These are phyloP conservation scores for Natator depressus DNA, from an alignment of 2,113 vertebrate genomes.

Conservation along the genomic window DNA sequence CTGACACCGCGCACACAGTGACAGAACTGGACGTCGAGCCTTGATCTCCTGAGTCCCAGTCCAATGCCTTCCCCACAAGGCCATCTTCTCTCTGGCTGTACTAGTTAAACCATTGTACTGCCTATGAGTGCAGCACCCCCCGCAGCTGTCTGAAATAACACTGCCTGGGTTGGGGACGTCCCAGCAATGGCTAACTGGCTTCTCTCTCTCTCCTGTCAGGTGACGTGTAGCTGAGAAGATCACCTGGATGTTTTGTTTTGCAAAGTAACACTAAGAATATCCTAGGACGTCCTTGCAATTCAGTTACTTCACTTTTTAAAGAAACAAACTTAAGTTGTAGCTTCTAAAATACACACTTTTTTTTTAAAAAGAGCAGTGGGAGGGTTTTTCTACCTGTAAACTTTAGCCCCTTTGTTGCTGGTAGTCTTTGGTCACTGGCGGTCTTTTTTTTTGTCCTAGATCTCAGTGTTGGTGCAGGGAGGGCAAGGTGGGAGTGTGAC, in stretches of 20 bases:
- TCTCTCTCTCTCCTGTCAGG: conserved; percentile 28
- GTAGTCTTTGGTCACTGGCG: conserved; percentile 45
- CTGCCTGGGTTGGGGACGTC: background rate
- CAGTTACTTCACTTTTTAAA: conserved; percentile 51
- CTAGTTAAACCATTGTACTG: background rate
- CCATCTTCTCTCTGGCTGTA: too few species aligned
- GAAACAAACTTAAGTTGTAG: conserved; percentile 33
- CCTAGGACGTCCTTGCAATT: conserved; percentile 26
- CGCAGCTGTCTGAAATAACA: background rate
- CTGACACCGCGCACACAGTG: background rate
- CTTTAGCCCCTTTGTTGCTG: background rate
- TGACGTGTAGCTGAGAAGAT: background rate
- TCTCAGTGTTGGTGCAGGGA: background rate
- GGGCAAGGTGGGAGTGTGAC: background rate
- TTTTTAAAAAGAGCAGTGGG: background rate
- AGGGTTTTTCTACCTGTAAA: conserved; percentile 61
- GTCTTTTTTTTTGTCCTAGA: conserved; percentile 21
- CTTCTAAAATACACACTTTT: conserved; percentile 24
- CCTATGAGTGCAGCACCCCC: background rate
- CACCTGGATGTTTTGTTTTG: conserved; percentile 6
- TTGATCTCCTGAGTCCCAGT: too few species aligned
- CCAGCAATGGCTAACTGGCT: background rate
- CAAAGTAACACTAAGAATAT: conserved; percentile 48
- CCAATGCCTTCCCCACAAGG: too few species aligned
- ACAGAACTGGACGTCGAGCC: background rate